Conservation (phyloP, 1,140 invertebrate genomes). For the Drosophila sp. region DNA sequence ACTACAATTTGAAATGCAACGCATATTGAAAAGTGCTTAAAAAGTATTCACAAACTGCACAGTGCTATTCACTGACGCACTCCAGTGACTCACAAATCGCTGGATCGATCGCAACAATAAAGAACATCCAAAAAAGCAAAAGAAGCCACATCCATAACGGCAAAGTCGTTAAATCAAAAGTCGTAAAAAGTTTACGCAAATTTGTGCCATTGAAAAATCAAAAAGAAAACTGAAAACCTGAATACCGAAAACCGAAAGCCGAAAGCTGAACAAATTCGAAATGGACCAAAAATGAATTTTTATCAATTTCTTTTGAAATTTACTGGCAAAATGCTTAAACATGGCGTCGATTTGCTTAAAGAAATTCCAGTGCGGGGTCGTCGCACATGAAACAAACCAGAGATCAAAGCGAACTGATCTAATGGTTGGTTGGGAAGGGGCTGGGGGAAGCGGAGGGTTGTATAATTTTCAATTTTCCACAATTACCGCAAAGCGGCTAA, state of each 20-base stretch:
- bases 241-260: background rate
- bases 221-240: slow-evolving; percentile 30
- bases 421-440: background rate
- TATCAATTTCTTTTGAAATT: slow-evolving; percentile 83
- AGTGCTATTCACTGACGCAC: slow-evolving; percentile 33
- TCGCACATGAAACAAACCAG: slow-evolving; percentile 66
- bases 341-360: slow-evolving; percentile 83
- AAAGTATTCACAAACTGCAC: slow-evolving; percentile 38
- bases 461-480: slow-evolving; percentile 80
- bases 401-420: slow-evolving; percentile 67
- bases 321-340: slow-evolving; percentile 82
- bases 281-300: slow-evolving; percentile 55
- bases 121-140: slow-evolving; percentile 9
- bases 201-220: slow-evolving; percentile 56
- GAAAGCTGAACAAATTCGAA: slow-evolving; percentile 18
- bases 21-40: slow-evolving; percentile 30
- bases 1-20: too few relatives aligned
- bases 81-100: slow-evolving; percentile 29
- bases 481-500: slow-evolving; percentile 61
- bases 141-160: slow-evolving; percentile 38
- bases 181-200: slow-evolving; percentile 72
- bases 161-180: slow-evolving; percentile 71
- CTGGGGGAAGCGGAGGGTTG: background rate
- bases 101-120: slow-evolving; percentile 22
- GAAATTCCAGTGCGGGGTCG: slow-evolving; percentile 66